Evolutionary conservation across 2,797 vertebrate genomes (phyloP), one percentile per base, ranked within the genome.

Genomic region (Cygnus olor): DNA sequence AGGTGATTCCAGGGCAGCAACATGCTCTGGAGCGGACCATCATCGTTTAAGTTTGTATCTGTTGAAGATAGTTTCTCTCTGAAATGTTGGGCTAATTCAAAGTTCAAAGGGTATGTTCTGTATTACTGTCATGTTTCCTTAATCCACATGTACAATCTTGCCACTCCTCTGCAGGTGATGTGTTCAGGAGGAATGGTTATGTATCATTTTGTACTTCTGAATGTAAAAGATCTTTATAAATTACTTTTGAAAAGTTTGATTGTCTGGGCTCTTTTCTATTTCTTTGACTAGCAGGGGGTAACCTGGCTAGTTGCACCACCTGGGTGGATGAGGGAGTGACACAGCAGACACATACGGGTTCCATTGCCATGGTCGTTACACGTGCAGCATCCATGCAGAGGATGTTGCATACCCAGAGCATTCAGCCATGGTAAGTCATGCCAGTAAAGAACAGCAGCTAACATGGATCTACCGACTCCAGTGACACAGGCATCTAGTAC

Each of bases 161-260:
- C 24, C 21, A 2, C 45, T 66, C 53, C 70, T 70, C 47, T 78
- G 91, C 28, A 19, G 49, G 34, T 34, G 45, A 2, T 24, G 57
- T 34, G 61, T 60, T 88, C 58, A 30, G 80, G 74, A 91, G 57
- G 54, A 36, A 27, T 60, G 45, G 53, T 24, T 78, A 8, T 28
- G 0, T 36, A 38, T 78, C 1, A 38, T 94, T 96, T 95, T 96
- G 77, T 96, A 94, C 88, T 94, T 78, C 88, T 88, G 58, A 90
- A 76, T 90, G 66, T 89, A 88, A 95, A 74, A 6, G 4, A 74
- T 91, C 93, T 94, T 94, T 90, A 94, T 93, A 95, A 94, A 94
- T 81, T 34, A 88, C 94, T 94, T 90, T 58, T 38, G 72, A 84
- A 66, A 63, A 8, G 42, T 72, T 89, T 89, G 21, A 24, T 49